These are phyloP conservation scores for Pachyseris speciosa DNA, from an alignment of 64 coral and sea anemone species.

Conservation along the genomic window DNA sequence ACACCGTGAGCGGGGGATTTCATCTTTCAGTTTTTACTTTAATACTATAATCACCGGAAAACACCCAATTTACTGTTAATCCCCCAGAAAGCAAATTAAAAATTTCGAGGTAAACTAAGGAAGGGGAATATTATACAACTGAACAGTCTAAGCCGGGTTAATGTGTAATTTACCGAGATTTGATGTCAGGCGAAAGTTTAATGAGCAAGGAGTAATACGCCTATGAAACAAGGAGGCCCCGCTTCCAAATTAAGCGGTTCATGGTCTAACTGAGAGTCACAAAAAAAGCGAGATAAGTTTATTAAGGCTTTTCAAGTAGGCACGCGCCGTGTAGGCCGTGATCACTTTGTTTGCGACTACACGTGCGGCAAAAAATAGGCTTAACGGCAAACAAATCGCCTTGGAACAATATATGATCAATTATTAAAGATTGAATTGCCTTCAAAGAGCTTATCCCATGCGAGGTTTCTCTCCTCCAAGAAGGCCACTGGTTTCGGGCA, in stretches of 20 bases:
- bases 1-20: conserved; percentile 68
- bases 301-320: conserved; percentile 51
- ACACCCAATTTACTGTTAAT: conserved; percentile 80
- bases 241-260: conserved; percentile 41
- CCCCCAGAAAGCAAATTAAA: conserved; percentile 82
- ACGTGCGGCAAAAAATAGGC: conserved; percentile 74
- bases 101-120: conserved; percentile 54
- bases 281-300: conserved; percentile 22
- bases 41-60: conserved; percentile 78
- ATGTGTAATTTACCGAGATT: conserved; percentile 86
- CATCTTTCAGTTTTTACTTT: conserved; percentile 74
- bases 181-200: conserved; percentile 69
- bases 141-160: conserved; percentile 65
- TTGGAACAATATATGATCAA: conserved; percentile 81
- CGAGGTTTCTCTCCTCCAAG: conserved; percentile 46
- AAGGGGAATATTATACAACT: conserved; percentile 68
- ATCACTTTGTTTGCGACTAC: conserved; percentile 83
- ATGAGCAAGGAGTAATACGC: conserved; percentile 57
- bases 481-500: conserved; percentile 81
- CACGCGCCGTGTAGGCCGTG: conserved; percentile 25
- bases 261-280: not conserved
- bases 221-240: conserved; percentile 48
- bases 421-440: conserved; percentile 91
- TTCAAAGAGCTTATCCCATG: conserved; percentile 85
- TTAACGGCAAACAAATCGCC: conserved; percentile 76